phyloP scores from a whole-genome alignment of 2,113 vertebrate genomes.

The Falcunculus frontatus region DNA sequence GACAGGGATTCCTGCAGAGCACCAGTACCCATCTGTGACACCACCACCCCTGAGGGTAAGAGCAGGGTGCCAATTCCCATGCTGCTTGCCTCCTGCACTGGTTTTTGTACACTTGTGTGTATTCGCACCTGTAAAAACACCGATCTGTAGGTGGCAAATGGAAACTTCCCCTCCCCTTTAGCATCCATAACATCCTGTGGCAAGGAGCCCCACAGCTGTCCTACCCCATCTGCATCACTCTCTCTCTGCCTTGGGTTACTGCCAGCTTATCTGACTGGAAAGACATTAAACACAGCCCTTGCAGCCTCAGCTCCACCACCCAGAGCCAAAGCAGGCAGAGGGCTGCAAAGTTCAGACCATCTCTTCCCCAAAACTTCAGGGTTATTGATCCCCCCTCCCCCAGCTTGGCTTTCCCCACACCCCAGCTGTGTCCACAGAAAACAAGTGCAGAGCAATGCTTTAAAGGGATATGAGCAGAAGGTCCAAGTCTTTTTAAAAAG shows the following conservation, averaged over 20 bases:
- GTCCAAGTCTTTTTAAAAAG: neutral
- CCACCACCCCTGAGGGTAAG: accelerated
- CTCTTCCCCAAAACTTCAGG: neutral
- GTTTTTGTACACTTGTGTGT: neutral
- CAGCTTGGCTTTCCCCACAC: neutral
- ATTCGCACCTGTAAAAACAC: neutral
- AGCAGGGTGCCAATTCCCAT: neutral
- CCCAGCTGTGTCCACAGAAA: neutral
- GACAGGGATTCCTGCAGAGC: neutral
- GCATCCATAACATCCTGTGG: neutral
- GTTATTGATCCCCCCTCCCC: neutral
- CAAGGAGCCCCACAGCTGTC: neutral
- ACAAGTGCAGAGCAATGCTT: neutral
- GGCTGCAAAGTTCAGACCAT: neutral
- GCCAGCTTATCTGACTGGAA: neutral
- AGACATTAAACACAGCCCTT: neutral
- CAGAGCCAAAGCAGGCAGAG: neutral
- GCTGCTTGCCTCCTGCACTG: neutral
- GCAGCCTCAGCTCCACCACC: neutral
- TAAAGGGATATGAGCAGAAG: neutral
- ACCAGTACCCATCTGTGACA: neutral
- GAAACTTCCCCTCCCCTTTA: neutral
- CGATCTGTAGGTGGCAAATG: neutral
- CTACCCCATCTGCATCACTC: accelerated
- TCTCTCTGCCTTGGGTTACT: neutral